Conservation (phyloP, 2,797 vertebrate species). For the Poliocrania exsul region DNA sequence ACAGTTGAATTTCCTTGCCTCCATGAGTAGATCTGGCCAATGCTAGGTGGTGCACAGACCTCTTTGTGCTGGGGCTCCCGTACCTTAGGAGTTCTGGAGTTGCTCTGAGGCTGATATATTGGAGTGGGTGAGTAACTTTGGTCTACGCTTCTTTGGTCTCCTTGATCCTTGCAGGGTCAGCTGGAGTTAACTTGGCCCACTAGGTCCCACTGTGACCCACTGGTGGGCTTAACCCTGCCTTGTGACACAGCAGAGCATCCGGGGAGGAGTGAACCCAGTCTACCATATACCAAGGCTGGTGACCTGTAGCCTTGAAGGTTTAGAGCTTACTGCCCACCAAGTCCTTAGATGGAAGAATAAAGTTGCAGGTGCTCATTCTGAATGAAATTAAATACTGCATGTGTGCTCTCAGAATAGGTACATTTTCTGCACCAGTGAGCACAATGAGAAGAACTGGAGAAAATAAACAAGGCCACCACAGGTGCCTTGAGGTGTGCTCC, state of each 20-base stretch:
- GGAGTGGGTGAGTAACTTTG: neutral
- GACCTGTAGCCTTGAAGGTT: rapidly evolving
- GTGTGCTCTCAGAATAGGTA: neutral
- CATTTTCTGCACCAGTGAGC: neutral
- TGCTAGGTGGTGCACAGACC: neutral
- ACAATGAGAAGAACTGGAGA: neutral
- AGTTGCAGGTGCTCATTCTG: neutral
- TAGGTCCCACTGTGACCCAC: neutral
- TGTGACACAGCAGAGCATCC: neutral
- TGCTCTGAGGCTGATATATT: neutral
- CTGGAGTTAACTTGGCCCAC: neutral
- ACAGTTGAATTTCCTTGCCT: neutral
- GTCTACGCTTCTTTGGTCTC: neutral
- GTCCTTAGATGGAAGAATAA: neutral
- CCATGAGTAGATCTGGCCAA: neutral
- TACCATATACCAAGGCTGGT: neutral
- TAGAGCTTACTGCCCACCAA: neutral
- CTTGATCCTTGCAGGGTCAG: neutral
- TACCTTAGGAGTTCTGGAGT: neutral
- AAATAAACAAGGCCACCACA: neutral
- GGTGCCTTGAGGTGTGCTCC: neutral
- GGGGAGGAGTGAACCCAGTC: neutral
- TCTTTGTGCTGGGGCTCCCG: neutral
- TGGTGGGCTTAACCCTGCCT: neutral
- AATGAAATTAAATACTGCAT: neutral